These are phyloP conservation scores for Pangasius macronema DNA, from an alignment of 2,797 vertebrate genomes.

Conservation along the genomic window DNA sequence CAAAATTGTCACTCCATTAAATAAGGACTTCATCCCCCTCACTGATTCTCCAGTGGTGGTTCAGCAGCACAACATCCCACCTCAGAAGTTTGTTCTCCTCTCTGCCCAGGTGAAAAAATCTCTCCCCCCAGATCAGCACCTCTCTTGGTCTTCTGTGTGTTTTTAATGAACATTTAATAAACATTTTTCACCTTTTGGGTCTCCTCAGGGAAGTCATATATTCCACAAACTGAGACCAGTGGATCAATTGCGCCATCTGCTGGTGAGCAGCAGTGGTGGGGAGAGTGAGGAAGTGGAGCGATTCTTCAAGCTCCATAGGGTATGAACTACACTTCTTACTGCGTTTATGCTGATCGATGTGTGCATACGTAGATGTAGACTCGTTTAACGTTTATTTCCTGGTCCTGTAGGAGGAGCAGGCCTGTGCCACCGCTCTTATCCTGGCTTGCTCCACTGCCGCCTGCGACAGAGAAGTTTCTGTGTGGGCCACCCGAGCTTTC, in stretches of 20 bases:
- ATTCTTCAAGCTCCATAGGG: conserved; percentile 96
- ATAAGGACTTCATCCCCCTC: conserved; percentile 87
- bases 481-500: conserved; percentile 93
- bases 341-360: background rate
- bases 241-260: conserved; percentile 91
- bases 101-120: conserved; percentile 86
- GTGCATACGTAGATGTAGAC: background rate
- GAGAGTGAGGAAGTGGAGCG: conserved; percentile 95
- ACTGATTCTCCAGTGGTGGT: conserved; percentile 93
- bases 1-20: conserved; percentile 85
- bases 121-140: background rate
- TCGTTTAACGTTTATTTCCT: background rate
- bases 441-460: conserved; percentile 90
- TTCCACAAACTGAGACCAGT: conserved; percentile 96
- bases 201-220: conserved; percentile 89
- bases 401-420: conserved; percentile 86
- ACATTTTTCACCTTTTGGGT: background rate
- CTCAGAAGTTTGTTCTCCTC: conserved; percentile 92
- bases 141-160: background rate
- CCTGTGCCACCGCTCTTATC: conserved; percentile 92
- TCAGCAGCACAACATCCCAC: conserved; percentile 88
- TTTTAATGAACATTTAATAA: background rate
- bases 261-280: conserved; percentile 89
- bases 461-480: conserved; percentile 88
- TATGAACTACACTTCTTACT: conserved; percentile 57